phyloP scores from a whole-genome alignment of 2,888 invertebrate species.

The Epsilonema sp. region DNA sequence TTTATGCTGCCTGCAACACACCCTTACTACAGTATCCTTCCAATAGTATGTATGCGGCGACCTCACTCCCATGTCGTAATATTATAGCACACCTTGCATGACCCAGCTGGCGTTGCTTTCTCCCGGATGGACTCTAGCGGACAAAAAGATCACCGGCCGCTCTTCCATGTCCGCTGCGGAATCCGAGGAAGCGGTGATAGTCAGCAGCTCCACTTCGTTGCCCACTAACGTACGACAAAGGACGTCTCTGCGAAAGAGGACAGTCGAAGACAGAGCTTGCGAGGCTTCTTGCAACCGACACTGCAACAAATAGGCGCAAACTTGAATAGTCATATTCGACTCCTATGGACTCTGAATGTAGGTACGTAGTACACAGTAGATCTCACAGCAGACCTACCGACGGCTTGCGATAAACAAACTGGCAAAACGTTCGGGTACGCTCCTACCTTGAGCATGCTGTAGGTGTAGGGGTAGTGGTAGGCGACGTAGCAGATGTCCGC shows the following conservation, averaged over 20 bases:
- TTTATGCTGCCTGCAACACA: slow-evolving; percentile 40
- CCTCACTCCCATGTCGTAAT: too few species aligned
- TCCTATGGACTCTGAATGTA: too few species aligned
- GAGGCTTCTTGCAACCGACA: too few species aligned
- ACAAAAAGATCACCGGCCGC: slow-evolving; percentile 42
- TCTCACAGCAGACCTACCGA: too few species aligned
- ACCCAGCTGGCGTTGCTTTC: slow-evolving; percentile 73
- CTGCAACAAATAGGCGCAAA: too few species aligned
- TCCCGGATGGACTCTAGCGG: slow-evolving; percentile 63
- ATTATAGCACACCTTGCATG: slow-evolving; percentile 63
- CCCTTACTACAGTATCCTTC: too few species aligned
- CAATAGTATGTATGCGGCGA: too few species aligned
- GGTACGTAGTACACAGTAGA: too few species aligned
- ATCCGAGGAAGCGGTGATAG: slow-evolving; percentile 43
- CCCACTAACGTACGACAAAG: slow-evolving; percentile 50
- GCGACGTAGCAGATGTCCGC: slow-evolving; percentile 63
- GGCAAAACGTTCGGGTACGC: too few species aligned
- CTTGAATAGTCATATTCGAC: too few species aligned
- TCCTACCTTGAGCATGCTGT: slow-evolving; percentile 50
- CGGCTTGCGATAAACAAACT: too few species aligned
- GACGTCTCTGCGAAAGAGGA: slow-evolving; percentile 46
- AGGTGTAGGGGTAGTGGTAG: slow-evolving; percentile 69
- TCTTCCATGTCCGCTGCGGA: slow-evolving; percentile 21
- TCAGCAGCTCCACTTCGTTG: slow-evolving; percentile 53
- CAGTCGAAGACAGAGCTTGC: too few species aligned